Base-by-base conservation (phyloP, 2,888 invertebrate species). In the Erebia aethiops region DNA sequence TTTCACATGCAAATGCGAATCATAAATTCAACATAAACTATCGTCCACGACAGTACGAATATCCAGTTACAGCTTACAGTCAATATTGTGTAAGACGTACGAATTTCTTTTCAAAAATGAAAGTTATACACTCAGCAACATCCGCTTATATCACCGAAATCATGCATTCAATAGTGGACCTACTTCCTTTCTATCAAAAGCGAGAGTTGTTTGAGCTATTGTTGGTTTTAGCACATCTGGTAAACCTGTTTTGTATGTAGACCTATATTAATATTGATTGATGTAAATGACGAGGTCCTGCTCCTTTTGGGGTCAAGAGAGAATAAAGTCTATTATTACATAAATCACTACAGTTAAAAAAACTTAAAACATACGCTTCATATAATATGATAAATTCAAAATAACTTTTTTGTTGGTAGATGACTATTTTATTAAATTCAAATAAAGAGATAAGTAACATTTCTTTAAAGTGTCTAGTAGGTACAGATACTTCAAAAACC, bases 71-170 rank as follows among this genome's bases (percentile, higher is more conserved):
- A 57, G 71, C 66, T 73, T 71, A 72, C 76, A 57, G 71, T 67
- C 35, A 67, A 75, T 67, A 77, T 81, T 79, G 78, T 77, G 77
- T 75, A 79, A 80, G 71, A 72, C 75, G 72, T 66, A 72, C 69
- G 69, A 76, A 77, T 77, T 77, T 77, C 79, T 77, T 77, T 74
- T 74, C 74, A 76, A 79, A 78, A 79, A 79, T 76, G 81, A 81
- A 81, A 81, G 81, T 80, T 78, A 78, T 56, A 71, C 60, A 43
- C 14, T 11, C 41, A 9, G 70, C 71, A 71, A 75, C 72, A 71
- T 74, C 73, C 73, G 75, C 43, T 61, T 49, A 77, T 76, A 75
- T 71, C 71, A 73, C 69, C 67, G 41, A 66, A 76, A 71, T 61
- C 62, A 65, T 73, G 65, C 75, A 77, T 60, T 64, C 75, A 67